Percentiles rank a stretch among this genome's conserved stretches.
These are phyloP conservation scores for Aproaerema taeniolella DNA, from an alignment of 2,888 invertebrate genomes.

Conservation along the genomic window DNA sequence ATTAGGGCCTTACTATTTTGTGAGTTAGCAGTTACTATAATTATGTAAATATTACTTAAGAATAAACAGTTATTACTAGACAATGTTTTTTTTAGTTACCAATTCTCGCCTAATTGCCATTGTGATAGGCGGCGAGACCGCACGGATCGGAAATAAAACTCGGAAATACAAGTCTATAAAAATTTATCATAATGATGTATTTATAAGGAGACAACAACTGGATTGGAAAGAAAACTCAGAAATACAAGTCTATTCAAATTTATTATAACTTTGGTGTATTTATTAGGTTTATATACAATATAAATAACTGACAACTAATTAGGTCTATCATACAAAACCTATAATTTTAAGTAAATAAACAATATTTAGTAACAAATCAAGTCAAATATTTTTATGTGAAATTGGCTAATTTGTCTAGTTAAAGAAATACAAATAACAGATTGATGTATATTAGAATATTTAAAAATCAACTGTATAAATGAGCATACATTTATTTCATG, in stretches of 20 bases:
- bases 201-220: no score
- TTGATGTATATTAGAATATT: constrained; percentile 11
- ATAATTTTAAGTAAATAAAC: constrained; percentile 39
- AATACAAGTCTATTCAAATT: constrained; percentile 65
- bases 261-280: constrained; percentile 76
- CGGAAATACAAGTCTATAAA: constrained; percentile 59
- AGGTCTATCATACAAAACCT: constrained; percentile 54
- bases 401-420: constrained; percentile 44
- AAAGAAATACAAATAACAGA: constrained; percentile 27
- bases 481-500: background rate
- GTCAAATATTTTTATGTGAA: constrained; percentile 26
- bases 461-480: background rate
- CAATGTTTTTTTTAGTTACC: no score
- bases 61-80: constrained; percentile 40
- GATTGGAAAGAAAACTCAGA: constrained; percentile 51
- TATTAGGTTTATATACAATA: constrained; percentile 71
- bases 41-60: constrained; percentile 51
- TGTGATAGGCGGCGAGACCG: no score
- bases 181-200: constrained; percentile 75
- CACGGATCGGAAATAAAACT: constrained; percentile 58
- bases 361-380: constrained; percentile 27
- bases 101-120: no score
- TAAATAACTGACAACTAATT: constrained; percentile 64
- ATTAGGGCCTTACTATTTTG: no score
- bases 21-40: constrained; percentile 29